phyloP scores from a whole-genome alignment of 2,888 invertebrate genomes.

The Volucella bombylans region DNA sequence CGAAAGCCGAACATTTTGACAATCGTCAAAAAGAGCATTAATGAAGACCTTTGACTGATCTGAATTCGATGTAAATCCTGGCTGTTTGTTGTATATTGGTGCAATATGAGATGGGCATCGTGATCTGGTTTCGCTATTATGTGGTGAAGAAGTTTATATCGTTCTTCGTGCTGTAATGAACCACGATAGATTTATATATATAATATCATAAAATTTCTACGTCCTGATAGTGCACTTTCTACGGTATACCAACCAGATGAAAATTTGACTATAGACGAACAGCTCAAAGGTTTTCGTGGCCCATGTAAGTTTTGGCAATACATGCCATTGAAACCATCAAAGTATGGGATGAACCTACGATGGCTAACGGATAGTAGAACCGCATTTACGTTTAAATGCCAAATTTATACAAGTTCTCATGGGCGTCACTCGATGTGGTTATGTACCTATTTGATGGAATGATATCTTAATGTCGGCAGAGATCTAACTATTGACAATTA shows the following conservation, averaged over 20 bases:
- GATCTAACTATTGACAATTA: constrained; percentile 1
- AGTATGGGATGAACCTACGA: background rate
- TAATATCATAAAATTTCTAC: too few species aligned
- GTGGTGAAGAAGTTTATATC: too few species aligned
- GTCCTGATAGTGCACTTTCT: background rate
- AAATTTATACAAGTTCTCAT: background rate
- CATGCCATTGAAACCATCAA: too few species aligned
- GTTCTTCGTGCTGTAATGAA: too few species aligned
- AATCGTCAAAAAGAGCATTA: background rate
- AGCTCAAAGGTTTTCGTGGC: constrained; percentile 1
- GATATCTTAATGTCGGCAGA: background rate
- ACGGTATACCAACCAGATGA: constrained; percentile 7
- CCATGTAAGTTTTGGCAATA: constrained; percentile 9
- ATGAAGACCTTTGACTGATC: too few species aligned
- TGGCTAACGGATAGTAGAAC: background rate
- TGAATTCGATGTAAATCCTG: too few species aligned
- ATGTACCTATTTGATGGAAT: too few species aligned
- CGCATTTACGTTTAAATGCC: background rate
- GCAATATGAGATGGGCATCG: too few species aligned
- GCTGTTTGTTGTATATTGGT: too few species aligned
- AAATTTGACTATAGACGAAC: constrained; percentile 10
- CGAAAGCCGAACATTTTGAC: background rate
- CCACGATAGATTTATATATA: too few species aligned
- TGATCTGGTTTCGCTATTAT: too few species aligned
- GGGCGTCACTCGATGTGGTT: too few species aligned